These are phyloP conservation scores for Boulengeromyrus knoepffleri DNA, from an alignment of 2,113 vertebrate species.

Conservation along the genomic window DNA sequence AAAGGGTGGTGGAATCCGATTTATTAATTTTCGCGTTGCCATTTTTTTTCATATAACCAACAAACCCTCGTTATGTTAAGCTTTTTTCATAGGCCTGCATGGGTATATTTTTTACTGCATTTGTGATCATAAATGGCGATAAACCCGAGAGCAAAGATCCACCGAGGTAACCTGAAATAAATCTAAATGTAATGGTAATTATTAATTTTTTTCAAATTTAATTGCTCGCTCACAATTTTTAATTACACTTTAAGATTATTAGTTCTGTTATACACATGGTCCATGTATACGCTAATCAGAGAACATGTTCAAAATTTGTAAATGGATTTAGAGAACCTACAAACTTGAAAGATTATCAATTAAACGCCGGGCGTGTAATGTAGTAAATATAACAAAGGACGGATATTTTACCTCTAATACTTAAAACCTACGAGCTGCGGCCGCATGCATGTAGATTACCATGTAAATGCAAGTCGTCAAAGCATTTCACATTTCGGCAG, in stretches of 20 bases:
- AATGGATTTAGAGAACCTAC: slow-evolving; percentile 49
- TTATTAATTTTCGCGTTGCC: background rate
- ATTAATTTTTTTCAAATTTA: slow-evolving; percentile 37
- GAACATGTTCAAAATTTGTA: slow-evolving; percentile 36
- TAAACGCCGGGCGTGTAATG: slow-evolving; percentile 45
- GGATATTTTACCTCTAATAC: background rate
- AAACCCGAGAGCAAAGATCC: background rate
- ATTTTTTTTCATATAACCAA: background rate
- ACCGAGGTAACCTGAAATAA: slow-evolving; percentile 18
- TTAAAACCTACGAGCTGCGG: background rate
- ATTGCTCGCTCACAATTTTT: slow-evolving; percentile 48
- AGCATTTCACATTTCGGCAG: background rate
- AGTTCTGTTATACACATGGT: slow-evolving; percentile 34
- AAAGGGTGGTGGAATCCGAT: background rate
- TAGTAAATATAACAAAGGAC: slow-evolving; percentile 37
- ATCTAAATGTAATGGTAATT: slow-evolving; percentile 11
- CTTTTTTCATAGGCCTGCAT: background rate
- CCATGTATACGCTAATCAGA: slow-evolving; percentile 42
- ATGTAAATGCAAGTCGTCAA: background rate
- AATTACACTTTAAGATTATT: slow-evolving; percentile 56
- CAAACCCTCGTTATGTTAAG: background rate
- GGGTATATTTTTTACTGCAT: background rate
- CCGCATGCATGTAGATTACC: background rate
- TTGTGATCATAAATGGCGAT: background rate
- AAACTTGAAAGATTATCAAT: slow-evolving; percentile 49